A percentile compares a stretch with the other conserved stretches of the same genome.
phyloP scores from a whole-genome alignment of 2,113 vertebrate species.

The Tretioscincus oriximinensis region DNA sequence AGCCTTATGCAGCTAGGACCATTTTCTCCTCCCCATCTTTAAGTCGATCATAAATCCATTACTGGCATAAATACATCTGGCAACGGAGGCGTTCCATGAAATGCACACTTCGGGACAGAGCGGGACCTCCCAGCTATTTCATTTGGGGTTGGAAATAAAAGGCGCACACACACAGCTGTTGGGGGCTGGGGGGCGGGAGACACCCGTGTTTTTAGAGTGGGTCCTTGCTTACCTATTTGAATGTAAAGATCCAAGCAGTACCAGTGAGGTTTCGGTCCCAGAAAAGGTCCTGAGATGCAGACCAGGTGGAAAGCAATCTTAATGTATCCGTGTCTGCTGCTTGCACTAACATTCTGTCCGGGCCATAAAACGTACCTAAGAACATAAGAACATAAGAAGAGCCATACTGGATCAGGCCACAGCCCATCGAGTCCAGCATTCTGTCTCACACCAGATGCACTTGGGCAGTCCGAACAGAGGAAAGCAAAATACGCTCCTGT shows the following conservation, averaged over 20 bases:
- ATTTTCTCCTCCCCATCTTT: not conserved
- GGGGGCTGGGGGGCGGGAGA: not conserved
- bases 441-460: too few species aligned
- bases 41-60: not conserved
- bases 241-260: not conserved
- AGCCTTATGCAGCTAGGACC: not conserved
- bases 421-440: too few species aligned
- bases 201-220: not conserved
- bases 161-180: not conserved
- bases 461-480: too few species aligned
- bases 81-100: conserved; percentile 5
- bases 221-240: not conserved
- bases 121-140: conserved; percentile 13
- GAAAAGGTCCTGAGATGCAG: not conserved
- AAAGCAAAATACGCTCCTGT: too few species aligned
- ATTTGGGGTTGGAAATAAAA: not conserved
- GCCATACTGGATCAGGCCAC: too few species aligned
- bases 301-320: not conserved
- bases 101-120: not conserved
- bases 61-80: conserved; percentile 19
- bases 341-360: too few species aligned
- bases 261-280: too few species aligned
- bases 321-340: not conserved
- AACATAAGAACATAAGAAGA: too few species aligned
- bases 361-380: too few species aligned